phyloP scores from a whole-genome alignment of 1,140 invertebrate genomes.

The Pararge aegeria region DNA sequence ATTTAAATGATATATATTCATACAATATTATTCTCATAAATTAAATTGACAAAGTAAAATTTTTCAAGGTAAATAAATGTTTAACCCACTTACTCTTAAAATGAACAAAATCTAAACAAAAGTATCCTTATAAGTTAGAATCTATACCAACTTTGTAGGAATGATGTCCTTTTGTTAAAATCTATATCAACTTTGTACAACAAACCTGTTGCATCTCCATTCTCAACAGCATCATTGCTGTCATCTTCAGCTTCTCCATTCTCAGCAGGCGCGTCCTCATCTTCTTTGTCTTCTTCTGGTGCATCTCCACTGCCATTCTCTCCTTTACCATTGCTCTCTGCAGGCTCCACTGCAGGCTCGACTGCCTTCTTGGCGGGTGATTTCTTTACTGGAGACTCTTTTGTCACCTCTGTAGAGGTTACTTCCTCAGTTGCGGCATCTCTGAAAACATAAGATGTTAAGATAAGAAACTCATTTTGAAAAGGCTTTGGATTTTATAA shows the following conservation, averaged over 20 bases:
- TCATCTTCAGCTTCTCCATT: conserved; percentile 76
- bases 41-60: too few relatives aligned
- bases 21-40: too few relatives aligned
- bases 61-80: too few relatives aligned
- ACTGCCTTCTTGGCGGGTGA: conserved; percentile 68
- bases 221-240: conserved; percentile 82
- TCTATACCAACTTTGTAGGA: too few relatives aligned
- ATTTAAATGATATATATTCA: too few relatives aligned
- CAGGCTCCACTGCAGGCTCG: conserved; percentile 73
- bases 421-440: conserved; percentile 66
- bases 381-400: conserved; percentile 75
- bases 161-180: too few relatives aligned
- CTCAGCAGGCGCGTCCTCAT: conserved; percentile 66
- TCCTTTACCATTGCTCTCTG: conserved; percentile 80
- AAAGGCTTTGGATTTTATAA: too few relatives aligned
- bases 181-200: conserved; percentile 19
- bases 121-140: too few relatives aligned
- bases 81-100: too few relatives aligned
- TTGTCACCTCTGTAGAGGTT: conserved; percentile 59
- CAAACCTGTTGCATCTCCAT: conserved; percentile 81
- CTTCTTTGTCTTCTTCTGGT: conserved; percentile 34
- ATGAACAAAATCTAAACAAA: too few relatives aligned
- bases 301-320: conserved; percentile 77
- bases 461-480: not conserved
- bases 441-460: conserved; percentile 44